Percentiles rank a stretch among this genome's conserved stretches.
These are phyloP conservation scores for Pterostichus madidus DNA, from an alignment of 2,888 invertebrate species.

Conservation along the genomic window DNA sequence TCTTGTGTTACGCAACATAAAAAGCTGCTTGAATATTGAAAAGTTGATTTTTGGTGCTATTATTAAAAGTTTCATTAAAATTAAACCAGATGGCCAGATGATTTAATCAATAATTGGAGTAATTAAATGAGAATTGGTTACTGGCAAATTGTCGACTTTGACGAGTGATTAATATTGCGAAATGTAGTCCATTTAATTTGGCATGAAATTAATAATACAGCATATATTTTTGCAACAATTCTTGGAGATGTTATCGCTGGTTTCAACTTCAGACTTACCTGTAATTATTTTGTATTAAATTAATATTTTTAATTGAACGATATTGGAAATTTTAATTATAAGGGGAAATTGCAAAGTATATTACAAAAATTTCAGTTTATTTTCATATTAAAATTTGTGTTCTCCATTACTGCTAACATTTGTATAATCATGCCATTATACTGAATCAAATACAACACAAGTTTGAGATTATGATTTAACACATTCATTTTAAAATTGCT, in stretches of 20 bases:
- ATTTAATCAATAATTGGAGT: slow-evolving; percentile 35
- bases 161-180: slow-evolving; percentile 12
- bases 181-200: not conserved
- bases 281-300: not conserved
- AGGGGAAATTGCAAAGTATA: not conserved
- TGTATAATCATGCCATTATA: too few relatives aligned
- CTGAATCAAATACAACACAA: too few relatives aligned
- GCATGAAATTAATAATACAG: slow-evolving; percentile 2
- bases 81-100: slow-evolving; percentile 13
- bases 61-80: slow-evolving; percentile 11
- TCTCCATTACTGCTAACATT: too few relatives aligned
- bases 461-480: too few relatives aligned
- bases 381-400: too few relatives aligned
- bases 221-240: not conserved
- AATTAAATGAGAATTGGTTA: slow-evolving; percentile 1
- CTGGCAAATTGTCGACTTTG: slow-evolving; percentile 3
- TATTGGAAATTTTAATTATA: not conserved
- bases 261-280: not conserved
- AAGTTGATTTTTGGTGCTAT: not conserved
- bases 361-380: not conserved
- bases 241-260: not conserved
- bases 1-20: not conserved
- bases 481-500: too few relatives aligned
- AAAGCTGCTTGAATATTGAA: not conserved
- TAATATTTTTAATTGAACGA: slow-evolving; percentile 7